Evolutionary conservation across 2,888 invertebrate species (phyloP).

Genomic region (Acanthopleura granulata): DNA sequence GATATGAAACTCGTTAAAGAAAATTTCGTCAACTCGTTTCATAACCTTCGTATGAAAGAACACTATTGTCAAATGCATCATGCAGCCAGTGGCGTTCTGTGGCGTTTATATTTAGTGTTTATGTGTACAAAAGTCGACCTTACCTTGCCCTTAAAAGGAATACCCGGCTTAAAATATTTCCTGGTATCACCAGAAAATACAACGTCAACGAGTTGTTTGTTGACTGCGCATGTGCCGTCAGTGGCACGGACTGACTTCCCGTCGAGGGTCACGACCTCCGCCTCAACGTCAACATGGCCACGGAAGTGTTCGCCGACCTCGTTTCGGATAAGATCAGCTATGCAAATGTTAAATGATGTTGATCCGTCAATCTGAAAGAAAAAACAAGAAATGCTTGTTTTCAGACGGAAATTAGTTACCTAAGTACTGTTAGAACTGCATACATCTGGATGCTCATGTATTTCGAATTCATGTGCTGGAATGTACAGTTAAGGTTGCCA

Average conservation of each 20-base stretch:
- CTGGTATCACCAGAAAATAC: slow-evolving; percentile 75
- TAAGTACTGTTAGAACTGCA: too few relatives aligned
- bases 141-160: slow-evolving; percentile 79
- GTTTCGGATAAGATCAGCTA: slow-evolving; percentile 25
- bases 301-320: slow-evolving; percentile 28
- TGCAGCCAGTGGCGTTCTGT: too few relatives aligned
- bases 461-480: too few relatives aligned
- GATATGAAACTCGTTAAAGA: too few relatives aligned
- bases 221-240: slow-evolving; percentile 32
- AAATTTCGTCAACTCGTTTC: too few relatives aligned
- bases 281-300: slow-evolving; percentile 32
- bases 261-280: slow-evolving; percentile 27
- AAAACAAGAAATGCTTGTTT: background rate
- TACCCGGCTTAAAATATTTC: slow-evolving; percentile 77
- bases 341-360: slow-evolving; percentile 26
- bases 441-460: too few relatives aligned
- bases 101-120: too few relatives aligned
- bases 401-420: too few relatives aligned
- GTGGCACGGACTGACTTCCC: slow-evolving; percentile 23
- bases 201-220: slow-evolving; percentile 64
- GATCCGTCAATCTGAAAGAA: slow-evolving; percentile 28
- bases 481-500: too few relatives aligned
- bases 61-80: too few relatives aligned
- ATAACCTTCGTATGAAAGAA: too few relatives aligned
- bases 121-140: background rate